These are phyloP conservation scores for Coenonympha arcania DNA, from an alignment of 2,888 invertebrate species.

Conservation along the genomic window DNA sequence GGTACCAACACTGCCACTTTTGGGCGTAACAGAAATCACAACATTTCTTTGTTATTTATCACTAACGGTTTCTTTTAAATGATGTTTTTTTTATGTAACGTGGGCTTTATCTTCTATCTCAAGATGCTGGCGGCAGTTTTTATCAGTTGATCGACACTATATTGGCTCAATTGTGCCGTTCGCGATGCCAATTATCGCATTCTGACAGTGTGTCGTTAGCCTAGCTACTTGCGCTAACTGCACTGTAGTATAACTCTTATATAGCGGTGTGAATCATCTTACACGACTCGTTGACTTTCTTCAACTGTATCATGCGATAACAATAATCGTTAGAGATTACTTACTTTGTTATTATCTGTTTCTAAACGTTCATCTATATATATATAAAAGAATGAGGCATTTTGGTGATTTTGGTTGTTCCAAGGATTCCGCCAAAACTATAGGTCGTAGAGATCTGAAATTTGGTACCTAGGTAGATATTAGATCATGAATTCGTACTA, in stretches of 20 bases:
- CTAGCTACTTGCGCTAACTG: too few species aligned
- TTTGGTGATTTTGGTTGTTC: too few species aligned
- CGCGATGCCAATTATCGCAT: conserved; percentile 21
- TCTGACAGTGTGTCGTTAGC: neutral
- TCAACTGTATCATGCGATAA: conserved; percentile 2
- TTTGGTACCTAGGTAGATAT: too few species aligned
- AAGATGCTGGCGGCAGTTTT: conserved; percentile 5
- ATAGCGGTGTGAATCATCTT: conserved; percentile 45
- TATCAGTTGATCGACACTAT: conserved; percentile 52
- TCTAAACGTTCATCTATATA: neutral
- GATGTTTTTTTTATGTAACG: neutral
- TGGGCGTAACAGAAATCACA: too few species aligned
- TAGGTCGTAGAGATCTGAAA: too few species aligned
- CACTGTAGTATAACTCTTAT: neutral
- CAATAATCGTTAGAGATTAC: neutral
- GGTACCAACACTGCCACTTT: too few species aligned
- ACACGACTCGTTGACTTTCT: conserved; percentile 30
- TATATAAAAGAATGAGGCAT: too few species aligned
- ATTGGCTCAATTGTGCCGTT: conserved; percentile 52
- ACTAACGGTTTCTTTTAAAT: neutral
- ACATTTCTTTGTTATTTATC: neutral
- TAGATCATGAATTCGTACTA: too few species aligned
- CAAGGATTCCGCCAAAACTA: too few species aligned
- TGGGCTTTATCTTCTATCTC: neutral
- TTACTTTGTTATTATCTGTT: neutral